A percentile compares a stretch with the other conserved stretches of the same genome.
Evolutionary conservation across 2,888 invertebrate species (phyloP).

Genomic region (Mystacides longicornis): DNA sequence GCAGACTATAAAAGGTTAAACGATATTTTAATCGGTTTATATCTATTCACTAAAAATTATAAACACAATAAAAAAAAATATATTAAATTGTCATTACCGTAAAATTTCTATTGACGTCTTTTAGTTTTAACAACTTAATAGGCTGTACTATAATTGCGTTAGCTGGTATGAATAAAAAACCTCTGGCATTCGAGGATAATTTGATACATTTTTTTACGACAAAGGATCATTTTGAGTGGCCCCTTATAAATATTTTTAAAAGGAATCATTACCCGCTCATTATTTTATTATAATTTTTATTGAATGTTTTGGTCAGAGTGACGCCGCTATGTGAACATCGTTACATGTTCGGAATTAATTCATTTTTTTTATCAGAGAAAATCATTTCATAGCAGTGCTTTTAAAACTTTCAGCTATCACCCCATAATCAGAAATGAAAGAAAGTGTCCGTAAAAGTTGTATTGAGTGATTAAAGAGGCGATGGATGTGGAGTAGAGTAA

Average conservation of each 20-base stretch:
- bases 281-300: neutral
- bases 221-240: neutral
- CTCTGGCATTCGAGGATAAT: neutral
- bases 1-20: neutral
- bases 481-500: too few relatives aligned
- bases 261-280: neutral
- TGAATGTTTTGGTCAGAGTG: neutral
- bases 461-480: too few relatives aligned
- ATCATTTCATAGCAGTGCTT: too few relatives aligned
- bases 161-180: neutral
- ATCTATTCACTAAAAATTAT: neutral
- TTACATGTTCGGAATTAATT: too few relatives aligned
- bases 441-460: too few relatives aligned
- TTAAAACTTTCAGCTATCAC: too few relatives aligned
- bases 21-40: neutral
- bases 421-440: too few relatives aligned
- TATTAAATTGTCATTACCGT: constrained; percentile 15
- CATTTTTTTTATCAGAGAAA: too few relatives aligned
- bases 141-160: neutral
- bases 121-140: constrained; percentile 15
- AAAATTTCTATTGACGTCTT: constrained; percentile 12
- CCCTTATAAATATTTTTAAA: neutral
- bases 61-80: neutral
- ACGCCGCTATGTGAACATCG: neutral
- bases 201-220: neutral